These are phyloP conservation scores for Macaria notata DNA, from an alignment of 2,888 invertebrate genomes.

Conservation along the genomic window DNA sequence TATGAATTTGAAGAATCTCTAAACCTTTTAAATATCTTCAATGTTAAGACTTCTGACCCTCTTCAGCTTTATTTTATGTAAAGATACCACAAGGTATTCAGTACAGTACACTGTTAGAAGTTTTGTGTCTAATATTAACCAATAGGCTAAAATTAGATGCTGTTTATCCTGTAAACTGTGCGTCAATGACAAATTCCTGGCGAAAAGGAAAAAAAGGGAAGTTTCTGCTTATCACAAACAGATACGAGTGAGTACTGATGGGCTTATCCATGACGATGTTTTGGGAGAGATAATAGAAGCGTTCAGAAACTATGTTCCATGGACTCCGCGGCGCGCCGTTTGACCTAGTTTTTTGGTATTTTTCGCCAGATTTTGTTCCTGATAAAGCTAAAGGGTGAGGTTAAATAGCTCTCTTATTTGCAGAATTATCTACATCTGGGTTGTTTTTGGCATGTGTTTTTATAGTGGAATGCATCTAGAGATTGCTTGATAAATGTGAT, in stretches of 20 bases:
- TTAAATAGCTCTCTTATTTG: neutral
- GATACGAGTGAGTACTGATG: constrained; percentile 49
- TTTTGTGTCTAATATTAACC: too few species aligned
- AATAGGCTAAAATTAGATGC: too few species aligned
- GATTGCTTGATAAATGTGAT: neutral
- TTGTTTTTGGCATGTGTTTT: neutral
- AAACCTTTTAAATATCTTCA: too few species aligned
- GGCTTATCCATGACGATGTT: constrained; percentile 57
- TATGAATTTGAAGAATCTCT: too few species aligned
- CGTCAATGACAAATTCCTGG: neutral
- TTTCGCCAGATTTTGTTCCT: constrained; percentile 10
- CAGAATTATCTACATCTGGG: neutral
- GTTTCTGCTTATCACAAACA: constrained; percentile 53
- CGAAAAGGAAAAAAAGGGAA: constrained; percentile 45
- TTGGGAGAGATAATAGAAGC: constrained; percentile 35
- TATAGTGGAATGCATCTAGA: neutral
- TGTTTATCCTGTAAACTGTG: too few species aligned
- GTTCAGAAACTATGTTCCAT: constrained; percentile 20
- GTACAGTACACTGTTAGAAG: too few species aligned
- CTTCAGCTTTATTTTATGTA: too few species aligned
- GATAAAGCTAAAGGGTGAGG: constrained; percentile 1
- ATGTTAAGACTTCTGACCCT: too few species aligned
- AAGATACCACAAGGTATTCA: too few species aligned
- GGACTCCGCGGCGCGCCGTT: constrained; percentile 14
- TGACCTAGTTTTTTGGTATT: constrained; percentile 21